Percentiles rank a stretch among this genome's conserved stretches.
phyloP scores from a whole-genome alignment of 2,113 vertebrate genomes.

The Stictonetta naevosa region DNA sequence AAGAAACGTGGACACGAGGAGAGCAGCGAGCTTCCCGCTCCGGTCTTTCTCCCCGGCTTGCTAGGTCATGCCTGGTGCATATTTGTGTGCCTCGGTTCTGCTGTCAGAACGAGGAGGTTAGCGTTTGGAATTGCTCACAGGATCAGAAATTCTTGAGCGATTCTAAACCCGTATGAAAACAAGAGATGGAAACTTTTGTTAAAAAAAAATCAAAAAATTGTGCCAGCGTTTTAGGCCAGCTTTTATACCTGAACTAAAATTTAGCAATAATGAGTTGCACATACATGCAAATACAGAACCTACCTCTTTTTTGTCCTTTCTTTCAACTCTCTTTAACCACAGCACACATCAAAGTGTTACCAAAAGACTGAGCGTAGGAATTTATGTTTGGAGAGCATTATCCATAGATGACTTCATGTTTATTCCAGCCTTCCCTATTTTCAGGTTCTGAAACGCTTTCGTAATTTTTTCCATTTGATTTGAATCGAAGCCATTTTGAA shows the following conservation, averaged over 20 bases:
- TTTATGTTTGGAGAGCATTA: neutral
- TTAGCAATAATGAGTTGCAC: neutral
- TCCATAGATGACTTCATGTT: conserved; percentile 38
- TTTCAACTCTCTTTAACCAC: conserved; percentile 47
- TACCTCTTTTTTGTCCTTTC: conserved; percentile 7
- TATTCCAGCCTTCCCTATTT: conserved; percentile 34
- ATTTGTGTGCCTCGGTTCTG: neutral
- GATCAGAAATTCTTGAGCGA: neutral
- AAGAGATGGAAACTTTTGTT: neutral
- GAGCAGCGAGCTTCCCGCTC: neutral
- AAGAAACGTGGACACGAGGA: neutral
- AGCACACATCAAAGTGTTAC: conserved; percentile 36
- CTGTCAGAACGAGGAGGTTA: neutral
- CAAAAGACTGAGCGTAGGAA: neutral
- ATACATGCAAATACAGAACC: neutral
- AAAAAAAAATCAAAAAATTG: neutral
- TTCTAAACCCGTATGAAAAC: neutral
- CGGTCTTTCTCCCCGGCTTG: neutral
- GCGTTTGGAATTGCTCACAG: neutral
- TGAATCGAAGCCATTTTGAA: neutral
- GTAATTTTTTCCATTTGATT: conserved; percentile 40
- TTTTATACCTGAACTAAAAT: neutral
- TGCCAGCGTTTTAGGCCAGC: neutral
- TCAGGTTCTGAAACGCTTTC: neutral
- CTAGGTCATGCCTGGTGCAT: neutral